These are phyloP conservation scores for Cyrtonyx montezumae DNA, from an alignment of 2,113 vertebrate species.

Conservation along the genomic window DNA sequence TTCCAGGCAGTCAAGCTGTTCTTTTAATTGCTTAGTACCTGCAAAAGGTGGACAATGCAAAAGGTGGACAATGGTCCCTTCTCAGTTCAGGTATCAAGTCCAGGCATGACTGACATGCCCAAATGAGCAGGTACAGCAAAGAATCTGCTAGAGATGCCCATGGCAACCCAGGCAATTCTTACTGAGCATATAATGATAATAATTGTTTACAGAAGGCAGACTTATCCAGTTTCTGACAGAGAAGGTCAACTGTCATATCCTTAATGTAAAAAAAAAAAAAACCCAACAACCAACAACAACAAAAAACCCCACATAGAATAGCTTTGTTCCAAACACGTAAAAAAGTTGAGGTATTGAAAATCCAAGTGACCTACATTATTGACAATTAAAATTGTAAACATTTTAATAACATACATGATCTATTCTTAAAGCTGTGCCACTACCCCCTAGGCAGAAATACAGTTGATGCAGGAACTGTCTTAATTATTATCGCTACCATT, in stretches of 20 bases:
- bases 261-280: neutral
- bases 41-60: neutral
- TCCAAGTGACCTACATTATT: neutral
- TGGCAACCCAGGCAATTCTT: neutral
- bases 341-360: neutral
- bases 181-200: neutral
- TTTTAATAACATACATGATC: neutral
- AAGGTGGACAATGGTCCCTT: neutral
- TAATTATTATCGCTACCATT: neutral
- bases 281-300: neutral
- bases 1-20: neutral
- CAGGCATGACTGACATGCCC: neutral
- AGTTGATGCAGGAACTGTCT: neutral
- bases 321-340: neutral
- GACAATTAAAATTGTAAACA: neutral
- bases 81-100: neutral
- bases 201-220: neutral
- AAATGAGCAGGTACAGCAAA: neutral
- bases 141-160: neutral
- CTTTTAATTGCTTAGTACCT: neutral
- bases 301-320: neutral
- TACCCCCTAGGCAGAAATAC: neutral
- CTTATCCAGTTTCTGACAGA: neutral
- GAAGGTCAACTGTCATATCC: neutral
- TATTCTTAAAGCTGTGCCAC: neutral